These are phyloP conservation scores for Neodontobutis hainanensis DNA, from an alignment of 2,113 vertebrate species.

Conservation along the genomic window DNA sequence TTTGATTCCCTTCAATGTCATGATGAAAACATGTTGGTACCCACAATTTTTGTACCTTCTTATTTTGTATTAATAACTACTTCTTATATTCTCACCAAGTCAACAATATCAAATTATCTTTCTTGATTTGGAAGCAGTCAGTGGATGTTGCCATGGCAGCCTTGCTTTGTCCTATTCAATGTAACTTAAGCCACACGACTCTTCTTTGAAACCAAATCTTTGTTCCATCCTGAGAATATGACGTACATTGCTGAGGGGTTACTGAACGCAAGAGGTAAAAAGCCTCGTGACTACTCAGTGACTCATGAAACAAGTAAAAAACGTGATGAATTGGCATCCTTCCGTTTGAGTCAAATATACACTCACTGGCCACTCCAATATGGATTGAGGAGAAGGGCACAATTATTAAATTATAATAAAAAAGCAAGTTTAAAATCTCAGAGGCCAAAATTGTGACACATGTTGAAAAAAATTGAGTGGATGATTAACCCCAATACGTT, in stretches of 20 bases:
- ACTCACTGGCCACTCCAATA: no score
- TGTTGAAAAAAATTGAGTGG: no score
- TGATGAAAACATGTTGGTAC: no score
- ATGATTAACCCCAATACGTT: no score
- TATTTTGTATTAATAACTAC: no score
- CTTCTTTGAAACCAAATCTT: slow-evolving; percentile 60
- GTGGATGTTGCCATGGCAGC: slow-evolving; percentile 56
- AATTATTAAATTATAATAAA: no score
- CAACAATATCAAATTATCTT: slow-evolving; percentile 18
- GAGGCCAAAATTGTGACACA: no score
- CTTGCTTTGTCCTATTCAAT: slow-evolving; percentile 31
- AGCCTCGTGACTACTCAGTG: slow-evolving; percentile 20
- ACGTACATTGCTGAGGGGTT: slow-evolving; percentile 29
- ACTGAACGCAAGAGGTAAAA: slow-evolving; percentile 11
- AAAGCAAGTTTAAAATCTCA: no score
- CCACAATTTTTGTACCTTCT: no score
- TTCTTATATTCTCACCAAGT: not conserved
- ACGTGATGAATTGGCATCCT: not conserved
- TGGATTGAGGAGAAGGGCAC: no score
- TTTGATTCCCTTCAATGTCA: no score
- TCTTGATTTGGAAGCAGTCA: slow-evolving; percentile 13
- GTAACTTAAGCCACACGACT: slow-evolving; percentile 34
- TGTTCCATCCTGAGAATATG: slow-evolving; percentile 61
- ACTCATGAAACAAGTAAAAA: slow-evolving; percentile 9
- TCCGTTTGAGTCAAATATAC: not conserved